Base-by-base conservation (phyloP, 2,888 invertebrate species). In the Malthinus seriepunctatus region DNA sequence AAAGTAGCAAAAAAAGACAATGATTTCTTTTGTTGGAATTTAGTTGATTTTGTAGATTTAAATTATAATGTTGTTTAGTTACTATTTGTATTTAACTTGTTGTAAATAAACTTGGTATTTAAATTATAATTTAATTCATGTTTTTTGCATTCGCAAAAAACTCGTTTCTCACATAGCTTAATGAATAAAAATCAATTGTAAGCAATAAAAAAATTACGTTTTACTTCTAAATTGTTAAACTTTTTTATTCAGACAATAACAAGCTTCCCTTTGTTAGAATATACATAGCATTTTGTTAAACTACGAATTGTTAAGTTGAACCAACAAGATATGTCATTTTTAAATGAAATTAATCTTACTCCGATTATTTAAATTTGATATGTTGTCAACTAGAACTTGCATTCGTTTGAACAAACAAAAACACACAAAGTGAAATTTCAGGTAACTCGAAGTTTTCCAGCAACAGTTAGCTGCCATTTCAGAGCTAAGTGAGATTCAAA, bases 1-100 rank as follows among this genome's bases (percentile, higher is more conserved):
- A 77, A 64, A 60, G 70, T 11, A 61, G 37, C 12, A 75, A 76
- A 53, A 75, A 75, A 56, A 65, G 75, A 51, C 73, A 74, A 60
- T 73, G 68, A 54, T 42, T 42, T 39, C n/a, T 15, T 15, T 15
- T 15, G 2, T 23, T 2, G 23, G 23, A 5, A 23, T 42, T 23
- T 42, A 42, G 39, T 15, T 6, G 11, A 8, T 15, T 15, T 39
- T 14, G n/a, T 14, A 42, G 9, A 42, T 15, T n/a, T 42, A 42
- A 15, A 9, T 42, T 23, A 15, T 15, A 14, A 15, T 42, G 23
- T 14, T 42, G 9, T 15, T 9, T 42, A 42, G 39, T 1, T 23
- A 23, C 23, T 23, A 5, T 23, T 23, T 23, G 3, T 23, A 23
- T 23, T 23, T 42, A 23, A 23, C 23, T 23, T 42, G 9, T 42